Conservation (phyloP, 2,888 invertebrate species). For the Mythimna albipuncta region DNA sequence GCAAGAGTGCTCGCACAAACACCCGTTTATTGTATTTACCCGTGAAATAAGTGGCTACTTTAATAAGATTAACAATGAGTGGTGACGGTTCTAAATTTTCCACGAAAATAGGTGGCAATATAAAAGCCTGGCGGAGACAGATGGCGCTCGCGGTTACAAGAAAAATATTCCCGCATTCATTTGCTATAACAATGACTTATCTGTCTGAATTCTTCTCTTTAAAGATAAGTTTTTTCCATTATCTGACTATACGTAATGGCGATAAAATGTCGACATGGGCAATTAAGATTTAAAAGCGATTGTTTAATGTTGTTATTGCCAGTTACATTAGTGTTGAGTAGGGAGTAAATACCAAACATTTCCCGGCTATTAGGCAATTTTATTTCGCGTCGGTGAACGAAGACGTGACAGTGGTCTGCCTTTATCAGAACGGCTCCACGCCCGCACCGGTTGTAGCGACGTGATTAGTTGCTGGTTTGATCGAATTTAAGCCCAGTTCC, state of each 20-base stretch:
- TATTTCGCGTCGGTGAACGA: constrained; percentile 37
- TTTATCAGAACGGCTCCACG: constrained; percentile 44
- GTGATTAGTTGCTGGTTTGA: constrained; percentile 48
- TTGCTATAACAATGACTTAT: constrained; percentile 63
- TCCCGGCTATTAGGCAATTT: constrained; percentile 31
- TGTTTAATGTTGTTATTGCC: constrained; percentile 14
- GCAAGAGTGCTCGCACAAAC: constrained; percentile 21
- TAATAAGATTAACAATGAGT: constrained; percentile 65
- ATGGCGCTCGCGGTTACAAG: constrained; percentile 50
- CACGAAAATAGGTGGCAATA: constrained; percentile 60
- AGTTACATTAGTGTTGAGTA: constrained; percentile 42
- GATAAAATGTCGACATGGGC: constrained; percentile 34
- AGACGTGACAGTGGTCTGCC: constrained; percentile 33
- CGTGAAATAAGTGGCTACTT: constrained; percentile 46
- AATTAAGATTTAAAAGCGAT: constrained; percentile 44
- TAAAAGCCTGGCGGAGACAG: constrained; percentile 60
- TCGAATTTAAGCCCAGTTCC: constrained; percentile 46
- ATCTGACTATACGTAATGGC: constrained; percentile 33
- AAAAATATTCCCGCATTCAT: constrained; percentile 61
- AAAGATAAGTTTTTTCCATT: constrained; percentile 47
- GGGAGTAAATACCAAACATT: constrained; percentile 38
- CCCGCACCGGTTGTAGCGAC: constrained; percentile 32
- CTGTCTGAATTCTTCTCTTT: constrained; percentile 52
- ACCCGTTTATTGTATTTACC: constrained; percentile 36
- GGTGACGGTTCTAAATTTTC: constrained; percentile 53